phyloP scores from a whole-genome alignment of 2,888 invertebrate species.

The Oscheius myriophilus region DNA sequence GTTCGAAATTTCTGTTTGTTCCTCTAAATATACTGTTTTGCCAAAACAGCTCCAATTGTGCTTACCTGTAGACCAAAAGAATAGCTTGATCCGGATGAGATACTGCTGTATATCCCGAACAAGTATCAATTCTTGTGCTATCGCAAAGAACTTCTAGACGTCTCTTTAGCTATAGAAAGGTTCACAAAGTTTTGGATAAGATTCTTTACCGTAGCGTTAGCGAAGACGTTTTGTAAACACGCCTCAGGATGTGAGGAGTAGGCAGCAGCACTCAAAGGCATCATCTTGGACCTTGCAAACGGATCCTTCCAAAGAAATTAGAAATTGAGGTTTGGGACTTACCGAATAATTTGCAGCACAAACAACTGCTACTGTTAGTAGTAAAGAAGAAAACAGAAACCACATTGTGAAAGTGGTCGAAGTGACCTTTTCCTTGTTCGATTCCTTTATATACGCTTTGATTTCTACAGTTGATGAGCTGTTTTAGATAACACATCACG shows the following conservation, averaged over 20 bases:
- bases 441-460: too few species aligned
- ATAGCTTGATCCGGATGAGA: conserved; percentile 47
- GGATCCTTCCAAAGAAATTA: background rate
- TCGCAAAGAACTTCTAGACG: conserved; percentile 20
- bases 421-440: too few species aligned
- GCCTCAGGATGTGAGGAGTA: conserved; percentile 1
- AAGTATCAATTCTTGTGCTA: conserved; percentile 21
- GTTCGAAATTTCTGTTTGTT: conserved; percentile 50
- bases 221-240: conserved; percentile 6
- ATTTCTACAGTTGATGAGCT: too few species aligned
- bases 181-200: too few species aligned
- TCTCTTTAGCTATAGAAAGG: conserved; percentile 20
- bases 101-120: conserved; percentile 50
- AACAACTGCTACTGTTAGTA: too few species aligned
- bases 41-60: too few species aligned
- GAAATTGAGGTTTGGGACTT: too few species aligned
- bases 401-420: too few species aligned
- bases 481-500: too few species aligned
- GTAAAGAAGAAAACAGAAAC: too few species aligned
- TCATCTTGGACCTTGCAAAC: conserved; percentile 2
- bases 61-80: conserved; percentile 30
- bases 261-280: conserved; percentile 20
- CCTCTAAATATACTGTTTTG: conserved; percentile 27
- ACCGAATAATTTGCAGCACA: too few species aligned
- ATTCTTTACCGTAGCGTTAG: conserved; percentile 6